Percentiles rank a stretch among this genome's conserved stretches.
phyloP scores from a whole-genome alignment of 2,888 invertebrate species.

The Empis stercorea region DNA sequence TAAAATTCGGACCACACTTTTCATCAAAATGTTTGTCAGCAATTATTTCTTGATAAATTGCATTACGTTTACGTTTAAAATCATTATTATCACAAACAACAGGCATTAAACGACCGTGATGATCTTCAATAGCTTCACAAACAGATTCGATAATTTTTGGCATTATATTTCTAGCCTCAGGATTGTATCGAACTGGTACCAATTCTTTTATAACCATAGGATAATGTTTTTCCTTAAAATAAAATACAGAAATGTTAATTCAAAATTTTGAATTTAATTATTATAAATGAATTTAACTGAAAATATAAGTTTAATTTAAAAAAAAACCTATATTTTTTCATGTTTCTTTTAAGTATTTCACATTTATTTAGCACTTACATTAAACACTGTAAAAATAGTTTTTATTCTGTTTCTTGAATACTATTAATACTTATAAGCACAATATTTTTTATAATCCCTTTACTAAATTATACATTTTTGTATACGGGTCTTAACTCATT shows the following conservation, averaged over 20 bases:
- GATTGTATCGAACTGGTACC: constrained; percentile 46
- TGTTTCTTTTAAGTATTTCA: too few relatives aligned
- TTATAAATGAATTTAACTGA: too few relatives aligned
- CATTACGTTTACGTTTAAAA: constrained; percentile 51
- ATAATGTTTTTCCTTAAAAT: constrained; percentile 31
- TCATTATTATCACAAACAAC: constrained; percentile 51
- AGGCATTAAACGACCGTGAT: constrained; percentile 56
- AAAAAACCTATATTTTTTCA: too few relatives aligned
- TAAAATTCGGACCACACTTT: constrained; percentile 42
- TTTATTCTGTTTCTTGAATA: too few relatives aligned
- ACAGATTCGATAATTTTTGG: constrained; percentile 40
- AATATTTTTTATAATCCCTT: too few relatives aligned
- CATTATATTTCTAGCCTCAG: constrained; percentile 42
- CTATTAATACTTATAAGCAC: too few relatives aligned
- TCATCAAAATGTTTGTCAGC: constrained; percentile 55
- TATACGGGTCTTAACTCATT: too few relatives aligned
- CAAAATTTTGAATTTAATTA: too few relatives aligned
- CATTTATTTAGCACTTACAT: too few relatives aligned
- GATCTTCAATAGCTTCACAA: constrained; percentile 58
- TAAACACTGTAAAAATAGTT: too few relatives aligned
- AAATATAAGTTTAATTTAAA: too few relatives aligned
- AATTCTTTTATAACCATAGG: constrained; percentile 46
- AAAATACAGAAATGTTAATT: background rate
- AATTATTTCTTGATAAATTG: constrained; percentile 49
- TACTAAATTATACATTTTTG: too few relatives aligned